Percentiles rank a stretch among this genome's conserved stretches.
Conservation (phyloP, 2,113 vertebrate genomes). For the Pteropus alecto region DNA sequence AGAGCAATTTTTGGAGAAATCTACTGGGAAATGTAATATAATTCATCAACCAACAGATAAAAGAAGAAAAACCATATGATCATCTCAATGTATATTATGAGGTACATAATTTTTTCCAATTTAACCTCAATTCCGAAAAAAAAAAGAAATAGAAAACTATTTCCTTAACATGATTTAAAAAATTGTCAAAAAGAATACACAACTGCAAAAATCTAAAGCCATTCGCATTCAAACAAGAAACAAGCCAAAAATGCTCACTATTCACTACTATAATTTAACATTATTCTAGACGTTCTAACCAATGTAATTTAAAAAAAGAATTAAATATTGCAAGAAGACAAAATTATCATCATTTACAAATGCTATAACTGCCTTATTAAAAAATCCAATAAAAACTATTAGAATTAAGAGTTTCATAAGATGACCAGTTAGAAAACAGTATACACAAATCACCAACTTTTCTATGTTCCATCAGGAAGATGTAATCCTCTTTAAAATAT, state of each 20-base stretch:
- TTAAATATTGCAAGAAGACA: neutral
- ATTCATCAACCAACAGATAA: neutral
- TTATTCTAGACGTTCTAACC: neutral
- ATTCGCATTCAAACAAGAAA: slow-evolving; percentile 45
- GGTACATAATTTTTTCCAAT: neutral
- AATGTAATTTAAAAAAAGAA: neutral
- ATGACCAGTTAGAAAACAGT: neutral
- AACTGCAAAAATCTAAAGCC: slow-evolving; percentile 5
- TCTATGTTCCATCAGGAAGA: neutral
- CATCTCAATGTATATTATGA: neutral
- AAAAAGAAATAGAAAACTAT: neutral
- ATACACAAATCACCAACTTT: neutral
- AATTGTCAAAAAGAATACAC: slow-evolving; percentile 4
- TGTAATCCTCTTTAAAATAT: neutral
- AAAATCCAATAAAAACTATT: slow-evolving; percentile 36
- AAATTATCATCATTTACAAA: slow-evolving; percentile 34
- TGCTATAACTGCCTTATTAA: neutral
- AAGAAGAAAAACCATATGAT: neutral
- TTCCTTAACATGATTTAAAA: neutral
- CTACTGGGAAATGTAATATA: neutral
- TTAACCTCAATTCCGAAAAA: slow-evolving; percentile 3
- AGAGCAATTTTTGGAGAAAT: too few species aligned
- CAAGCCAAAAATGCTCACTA: neutral
- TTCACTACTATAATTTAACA: slow-evolving; percentile 12
- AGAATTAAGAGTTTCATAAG: slow-evolving; percentile 34